Evolutionary conservation across 2,888 invertebrate genomes (phyloP), one percentile per base, ranked within the genome.

Genomic region (Ferdinandea cuprea): DNA sequence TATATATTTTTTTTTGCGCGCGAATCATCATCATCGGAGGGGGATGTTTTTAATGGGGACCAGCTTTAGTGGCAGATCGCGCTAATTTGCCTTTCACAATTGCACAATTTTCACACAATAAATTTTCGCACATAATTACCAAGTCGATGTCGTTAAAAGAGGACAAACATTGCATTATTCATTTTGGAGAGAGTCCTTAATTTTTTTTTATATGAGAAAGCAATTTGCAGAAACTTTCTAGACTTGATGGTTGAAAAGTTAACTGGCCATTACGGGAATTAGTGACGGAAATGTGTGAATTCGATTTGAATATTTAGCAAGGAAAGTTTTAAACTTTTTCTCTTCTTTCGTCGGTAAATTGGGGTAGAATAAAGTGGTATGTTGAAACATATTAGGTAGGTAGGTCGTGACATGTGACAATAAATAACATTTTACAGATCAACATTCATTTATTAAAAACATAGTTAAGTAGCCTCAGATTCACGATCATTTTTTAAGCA

Each of bases 61-160:
- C 54, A 61, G 63, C 48, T 50, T 58, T 52, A 66, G 61, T 65
- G 71, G 46, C 46, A 66, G 71, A 76, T 76, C 71, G 65, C 76
- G 74, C 69, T 81, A 81, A 81, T 81, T 76, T 76, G 81, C 58
- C 65, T 76, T 76, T 76, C 65, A 66, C 52, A 81, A 74, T 65
- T 76, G 69, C 65, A 61, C 76, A 54, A 72, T 76, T 81, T 54
- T 59, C 81, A 81, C 81, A 77, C 76, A 66, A 81, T 81, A 76
- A 76, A 81, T 71, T 81, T 71, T 65, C 71, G 37, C 81, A 81
- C 81, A 71, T 76, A 81, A 81, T 81, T 76, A 71, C 81, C 48
- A 59, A 54, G 74, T 46, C 59, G 40, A 54, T 71, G 63, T 59
- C 65, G 59, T 81, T 76, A 76, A 71, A 71, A 52, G 54, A 13